Evolutionary conservation across 1,140 invertebrate genomes (phyloP), one percentile per base, ranked within the genome.

Genomic region (Zaprionus nigranus): DNA sequence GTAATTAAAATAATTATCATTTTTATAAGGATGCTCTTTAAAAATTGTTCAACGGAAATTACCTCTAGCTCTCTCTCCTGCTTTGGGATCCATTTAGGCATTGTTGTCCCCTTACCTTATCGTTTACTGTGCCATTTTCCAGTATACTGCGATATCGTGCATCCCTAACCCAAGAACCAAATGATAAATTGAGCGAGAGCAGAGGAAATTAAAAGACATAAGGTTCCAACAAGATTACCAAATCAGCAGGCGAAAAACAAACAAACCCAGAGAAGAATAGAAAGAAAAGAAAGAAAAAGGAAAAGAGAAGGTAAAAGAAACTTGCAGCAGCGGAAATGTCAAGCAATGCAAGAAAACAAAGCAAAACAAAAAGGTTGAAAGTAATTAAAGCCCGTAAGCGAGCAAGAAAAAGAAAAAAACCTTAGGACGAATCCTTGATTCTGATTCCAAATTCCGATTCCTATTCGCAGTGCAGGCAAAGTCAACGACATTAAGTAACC

Each of bases 151-250:
- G 40, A 34, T 60, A 58, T 34, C 7, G 4, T 46, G 20, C 17
- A 13, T 17, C 58, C n/a, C 7, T 66, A 34, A 26, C 58, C 53
- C 28, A 40, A 46, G 30, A 53, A 38, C 20, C 17, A 73, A 75
- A 84, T 90, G 84, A 90, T 90, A 88, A 84, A 88, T 84, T 88
- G 79, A 72, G 69, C 72, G 61, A 74, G 58, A 80, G 86, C 57
- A 70, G 82, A 90, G 84, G 85, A 88, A 88, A 88, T 88, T 88
- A 88, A 88, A 88, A 81, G 78, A 66, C 85, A 90, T 84, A 90
- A 88, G 84, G 85, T 60, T 58, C 51, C 51, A 88, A 84, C 71
- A 73, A 88, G 81, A 87, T 87, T 75, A 81, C 71, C 59, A 71
- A 79, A 79, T 81, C 57, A 58, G 43, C 34, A 68, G 80, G 72